phyloP scores from a whole-genome alignment of 2,113 vertebrate species.

The Lichenostomus cassidix region DNA sequence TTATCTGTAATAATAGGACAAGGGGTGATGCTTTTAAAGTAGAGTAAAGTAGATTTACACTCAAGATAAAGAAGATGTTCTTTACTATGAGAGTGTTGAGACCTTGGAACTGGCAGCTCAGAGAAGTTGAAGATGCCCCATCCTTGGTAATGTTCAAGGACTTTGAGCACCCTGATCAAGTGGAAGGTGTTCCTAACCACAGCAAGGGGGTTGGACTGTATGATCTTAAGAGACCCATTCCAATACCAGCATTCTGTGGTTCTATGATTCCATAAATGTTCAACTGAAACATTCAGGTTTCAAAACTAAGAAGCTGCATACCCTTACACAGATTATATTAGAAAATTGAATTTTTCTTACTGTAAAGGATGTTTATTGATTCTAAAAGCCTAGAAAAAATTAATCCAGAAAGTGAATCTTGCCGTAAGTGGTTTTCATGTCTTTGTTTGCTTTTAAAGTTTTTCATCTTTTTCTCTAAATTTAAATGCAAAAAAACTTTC shows the following conservation, averaged over 20 bases:
- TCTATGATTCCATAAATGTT: neutral
- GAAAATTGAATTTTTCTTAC: neutral
- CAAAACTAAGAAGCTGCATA: neutral
- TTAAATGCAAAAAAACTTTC: neutral
- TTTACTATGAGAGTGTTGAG: neutral
- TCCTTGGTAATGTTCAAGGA: neutral
- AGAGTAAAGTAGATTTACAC: neutral
- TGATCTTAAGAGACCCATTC: neutral
- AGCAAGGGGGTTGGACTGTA: neutral
- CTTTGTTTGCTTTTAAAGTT: neutral
- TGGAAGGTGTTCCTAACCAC: neutral
- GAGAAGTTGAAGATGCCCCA: neutral
- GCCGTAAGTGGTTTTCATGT: neutral
- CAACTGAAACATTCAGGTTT: neutral
- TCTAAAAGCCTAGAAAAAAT: neutral
- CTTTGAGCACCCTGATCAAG: neutral
- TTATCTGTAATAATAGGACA: neutral
- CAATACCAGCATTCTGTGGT: neutral
- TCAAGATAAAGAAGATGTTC: neutral
- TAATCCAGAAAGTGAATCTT: neutral
- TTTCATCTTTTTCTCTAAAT: neutral
- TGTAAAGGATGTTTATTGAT: neutral
- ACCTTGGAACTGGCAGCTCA: neutral
- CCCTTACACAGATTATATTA: neutral
- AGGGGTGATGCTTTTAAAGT: neutral